Conservation (phyloP, 2,888 invertebrate species). For the Tenthredo amoena region DNA sequence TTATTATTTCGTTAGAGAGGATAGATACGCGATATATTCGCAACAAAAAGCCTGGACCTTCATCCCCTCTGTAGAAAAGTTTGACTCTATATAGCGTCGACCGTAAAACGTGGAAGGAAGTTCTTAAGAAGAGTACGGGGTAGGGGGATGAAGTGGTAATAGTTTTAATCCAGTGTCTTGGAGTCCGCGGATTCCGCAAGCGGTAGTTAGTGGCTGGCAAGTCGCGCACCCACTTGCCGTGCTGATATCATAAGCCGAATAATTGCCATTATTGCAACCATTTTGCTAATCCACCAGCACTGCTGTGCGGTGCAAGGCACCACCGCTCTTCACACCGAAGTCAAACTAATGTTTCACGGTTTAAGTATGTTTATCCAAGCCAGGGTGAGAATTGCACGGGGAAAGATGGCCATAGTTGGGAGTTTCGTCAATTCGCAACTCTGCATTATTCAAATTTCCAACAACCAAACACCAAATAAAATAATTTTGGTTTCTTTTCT, state of each 20-base stretch:
- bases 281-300: constrained; percentile 74
- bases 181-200: constrained; percentile 76
- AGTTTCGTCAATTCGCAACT: constrained; percentile 14
- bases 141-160: constrained; percentile 71
- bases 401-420: background rate
- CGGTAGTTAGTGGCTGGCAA: constrained; percentile 74
- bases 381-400: background rate
- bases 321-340: constrained; percentile 29
- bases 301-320: constrained; percentile 1
- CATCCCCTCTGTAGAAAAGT: constrained; percentile 35
- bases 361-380: constrained; percentile 47
- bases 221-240: constrained; percentile 75
- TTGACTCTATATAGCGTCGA: constrained; percentile 54
- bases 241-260: constrained; percentile 79
- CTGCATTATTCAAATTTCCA: background rate
- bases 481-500: background rate
- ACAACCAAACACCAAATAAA: background rate
- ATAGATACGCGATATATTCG: constrained; percentile 1
- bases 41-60: background rate
- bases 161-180: constrained; percentile 78
- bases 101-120: constrained; percentile 55
- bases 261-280: constrained; percentile 78
- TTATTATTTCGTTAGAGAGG: background rate
- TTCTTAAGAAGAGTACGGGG: constrained; percentile 45
- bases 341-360: constrained; percentile 50